phyloP scores from a whole-genome alignment of 1,140 invertebrate species.

The Helicorthomorpha holstii region DNA sequence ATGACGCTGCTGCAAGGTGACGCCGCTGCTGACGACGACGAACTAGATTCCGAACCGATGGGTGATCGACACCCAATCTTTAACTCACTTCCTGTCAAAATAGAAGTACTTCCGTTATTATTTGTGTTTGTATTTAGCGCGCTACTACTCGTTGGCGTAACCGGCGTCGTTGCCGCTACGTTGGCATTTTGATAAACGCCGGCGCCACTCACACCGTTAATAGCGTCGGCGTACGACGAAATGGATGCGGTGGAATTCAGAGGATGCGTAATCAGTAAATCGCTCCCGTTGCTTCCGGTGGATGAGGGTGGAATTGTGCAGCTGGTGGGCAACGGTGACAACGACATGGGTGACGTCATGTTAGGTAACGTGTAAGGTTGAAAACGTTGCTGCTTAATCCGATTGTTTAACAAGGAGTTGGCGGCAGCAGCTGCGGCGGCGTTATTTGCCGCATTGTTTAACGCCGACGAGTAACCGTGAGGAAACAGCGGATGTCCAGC shows the following conservation, averaged over 20 bases:
- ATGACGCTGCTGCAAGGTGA: no score
- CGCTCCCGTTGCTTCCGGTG: conserved; percentile 49
- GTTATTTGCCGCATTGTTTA: conserved; percentile 9
- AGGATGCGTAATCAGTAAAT: conserved; percentile 31
- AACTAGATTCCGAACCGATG: neutral
- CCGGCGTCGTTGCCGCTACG: conserved; percentile 10
- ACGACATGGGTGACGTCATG: conserved; percentile 22
- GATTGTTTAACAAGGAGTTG: conserved; percentile 15
- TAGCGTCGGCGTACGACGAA: conserved; percentile 36
- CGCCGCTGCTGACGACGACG: neutral
- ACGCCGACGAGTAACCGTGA: conserved; percentile 33
- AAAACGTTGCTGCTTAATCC: conserved; percentile 49
- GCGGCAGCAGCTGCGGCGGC: conserved; percentile 21
- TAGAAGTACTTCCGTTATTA: neutral
- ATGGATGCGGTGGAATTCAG: conserved; percentile 32
- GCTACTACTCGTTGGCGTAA: conserved; percentile 10
- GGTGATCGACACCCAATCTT: neutral
- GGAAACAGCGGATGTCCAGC: conserved; percentile 58
- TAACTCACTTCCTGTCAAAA: neutral
- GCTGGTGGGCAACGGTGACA: conserved; percentile 18
- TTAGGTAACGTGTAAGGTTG: conserved; percentile 63
- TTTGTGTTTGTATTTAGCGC: conserved; percentile 1
- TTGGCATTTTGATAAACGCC: conserved; percentile 26
- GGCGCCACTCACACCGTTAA: conserved; percentile 26
- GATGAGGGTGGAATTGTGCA: conserved; percentile 41